Percentiles rank a stretch among this genome's conserved stretches.
These are phyloP conservation scores for Gambusia affinis DNA, from an alignment of 2,113 vertebrate species.

Conservation along the genomic window DNA sequence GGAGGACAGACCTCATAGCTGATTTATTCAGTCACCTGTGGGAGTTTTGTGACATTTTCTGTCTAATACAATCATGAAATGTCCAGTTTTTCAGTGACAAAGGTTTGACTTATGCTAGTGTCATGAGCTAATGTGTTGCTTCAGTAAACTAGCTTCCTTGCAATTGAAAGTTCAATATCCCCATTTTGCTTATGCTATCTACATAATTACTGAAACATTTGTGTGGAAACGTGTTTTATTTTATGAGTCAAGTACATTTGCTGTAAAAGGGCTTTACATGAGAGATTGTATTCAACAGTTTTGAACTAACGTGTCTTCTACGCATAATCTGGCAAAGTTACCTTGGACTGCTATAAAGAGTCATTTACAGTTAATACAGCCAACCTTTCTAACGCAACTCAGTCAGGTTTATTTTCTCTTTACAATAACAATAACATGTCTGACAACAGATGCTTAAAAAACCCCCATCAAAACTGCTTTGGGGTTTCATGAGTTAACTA, in stretches of 20 bases:
- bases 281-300: background rate
- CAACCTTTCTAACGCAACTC: background rate
- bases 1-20: background rate
- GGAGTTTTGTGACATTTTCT: background rate
- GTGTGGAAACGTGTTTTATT: background rate
- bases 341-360: background rate
- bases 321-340: too few species aligned
- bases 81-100: background rate
- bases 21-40: background rate
- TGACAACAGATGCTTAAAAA: too few species aligned
- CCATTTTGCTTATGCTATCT: slow-evolving; percentile 3
- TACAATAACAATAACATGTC: too few species aligned
- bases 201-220: background rate
- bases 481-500: too few species aligned
- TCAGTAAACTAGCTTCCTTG: background rate
- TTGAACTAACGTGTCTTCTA: background rate
- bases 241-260: background rate
- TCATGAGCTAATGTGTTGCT: background rate
- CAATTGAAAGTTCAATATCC: background rate
- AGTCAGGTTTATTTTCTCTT: background rate
- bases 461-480: too few species aligned
- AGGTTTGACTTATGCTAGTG: background rate
- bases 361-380: background rate
- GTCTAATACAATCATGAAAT: background rate
- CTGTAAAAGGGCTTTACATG: background rate